phyloP scores from a whole-genome alignment of 2,797 vertebrate genomes.

The Enteromius anoplus region DNA sequence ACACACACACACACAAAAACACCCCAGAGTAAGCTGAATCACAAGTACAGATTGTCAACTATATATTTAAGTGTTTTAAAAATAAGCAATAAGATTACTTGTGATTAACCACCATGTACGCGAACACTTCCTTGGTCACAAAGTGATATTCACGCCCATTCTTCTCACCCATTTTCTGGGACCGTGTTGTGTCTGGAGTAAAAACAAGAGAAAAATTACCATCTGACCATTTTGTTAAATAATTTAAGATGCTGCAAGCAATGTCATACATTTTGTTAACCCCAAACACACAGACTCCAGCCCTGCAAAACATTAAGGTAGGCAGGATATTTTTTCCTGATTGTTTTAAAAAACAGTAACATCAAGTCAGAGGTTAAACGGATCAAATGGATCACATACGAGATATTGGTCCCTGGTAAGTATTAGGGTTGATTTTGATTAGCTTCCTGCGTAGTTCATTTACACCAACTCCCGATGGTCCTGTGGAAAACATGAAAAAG shows the following conservation, averaged over 20 bases:
- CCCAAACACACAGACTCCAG: neutral
- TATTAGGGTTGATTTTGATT: constrained; percentile 82
- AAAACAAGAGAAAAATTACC: neutral
- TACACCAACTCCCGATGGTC: constrained; percentile 89
- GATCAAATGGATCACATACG: constrained; percentile 76
- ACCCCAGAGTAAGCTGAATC: neutral
- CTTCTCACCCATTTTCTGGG: constrained; percentile 85
- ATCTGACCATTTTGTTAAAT: neutral
- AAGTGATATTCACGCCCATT: constrained; percentile 90
- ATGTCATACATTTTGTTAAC: neutral
- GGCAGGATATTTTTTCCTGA: neutral
- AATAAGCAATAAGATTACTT: constrained; percentile 71
- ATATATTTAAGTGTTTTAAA: neutral
- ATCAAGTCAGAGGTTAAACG: neutral
- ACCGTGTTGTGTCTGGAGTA: constrained; percentile 86
- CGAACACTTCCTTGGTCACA: constrained; percentile 88
- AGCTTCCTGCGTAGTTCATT: constrained; percentile 87
- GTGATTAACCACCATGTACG: constrained; percentile 87
- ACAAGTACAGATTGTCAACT: neutral
- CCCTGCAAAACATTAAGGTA: neutral
- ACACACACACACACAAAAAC: neutral
- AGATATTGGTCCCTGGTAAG: constrained; percentile 85
- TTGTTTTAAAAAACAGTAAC: neutral
- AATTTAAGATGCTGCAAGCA: neutral
- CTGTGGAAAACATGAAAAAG: constrained; percentile 66